A percentile compares a stretch with the other conserved stretches of the same genome.
These are phyloP conservation scores for Orycteropus afer DNA, from an alignment of 2,113 vertebrate species.

Conservation along the genomic window DNA sequence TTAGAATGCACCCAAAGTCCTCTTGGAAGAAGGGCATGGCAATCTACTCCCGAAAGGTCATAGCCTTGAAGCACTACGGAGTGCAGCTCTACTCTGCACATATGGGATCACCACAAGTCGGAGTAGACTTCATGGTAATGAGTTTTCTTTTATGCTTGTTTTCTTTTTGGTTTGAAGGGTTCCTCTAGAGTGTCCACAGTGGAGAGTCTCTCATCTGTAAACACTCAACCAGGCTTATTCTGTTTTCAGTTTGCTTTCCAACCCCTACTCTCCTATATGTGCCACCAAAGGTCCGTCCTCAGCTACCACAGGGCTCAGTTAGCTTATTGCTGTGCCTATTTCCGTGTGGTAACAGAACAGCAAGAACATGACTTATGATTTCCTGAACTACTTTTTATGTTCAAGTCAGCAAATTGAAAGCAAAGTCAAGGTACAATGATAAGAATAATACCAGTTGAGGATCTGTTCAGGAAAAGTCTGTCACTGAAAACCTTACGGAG, in stretches of 20 bases:
- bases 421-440: background rate
- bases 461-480: too few relatives aligned
- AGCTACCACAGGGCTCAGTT: background rate
- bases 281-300: background rate
- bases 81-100: too few relatives aligned
- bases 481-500: too few relatives aligned
- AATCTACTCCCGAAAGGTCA: too few relatives aligned
- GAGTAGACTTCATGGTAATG: too few relatives aligned
- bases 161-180: too few relatives aligned
- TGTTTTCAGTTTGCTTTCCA: background rate
- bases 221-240: background rate
- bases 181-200: background rate
- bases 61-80: too few relatives aligned
- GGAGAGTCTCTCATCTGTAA: background rate
- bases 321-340: background rate
- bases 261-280: background rate
- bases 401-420: constrained; percentile 30
- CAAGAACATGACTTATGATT: background rate
- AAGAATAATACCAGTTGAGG: background rate
- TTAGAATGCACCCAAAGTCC: too few relatives aligned
- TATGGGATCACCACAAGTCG: too few relatives aligned
- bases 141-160: too few relatives aligned
- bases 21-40: too few relatives aligned
- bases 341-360: background rate
- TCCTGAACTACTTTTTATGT: background rate